phyloP scores from a whole-genome alignment of 2,113 vertebrate species.

The Garra rufa region DNA sequence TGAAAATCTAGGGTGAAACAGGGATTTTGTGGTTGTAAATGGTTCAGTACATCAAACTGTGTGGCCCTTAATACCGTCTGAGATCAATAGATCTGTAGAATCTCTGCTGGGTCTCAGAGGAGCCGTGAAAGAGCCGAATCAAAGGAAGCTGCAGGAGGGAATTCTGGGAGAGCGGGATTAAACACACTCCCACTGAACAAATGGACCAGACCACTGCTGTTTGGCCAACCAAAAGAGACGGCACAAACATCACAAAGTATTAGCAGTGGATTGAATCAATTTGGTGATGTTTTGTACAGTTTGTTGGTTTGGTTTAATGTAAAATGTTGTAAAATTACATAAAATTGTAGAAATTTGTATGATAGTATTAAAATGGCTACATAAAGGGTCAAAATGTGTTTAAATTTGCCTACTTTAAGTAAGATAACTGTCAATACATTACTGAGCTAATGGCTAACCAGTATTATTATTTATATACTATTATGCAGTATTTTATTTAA shows the following conservation, averaged over 20 bases:
- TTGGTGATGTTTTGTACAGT: background rate
- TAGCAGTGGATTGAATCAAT: too few relatives aligned
- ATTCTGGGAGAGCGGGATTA: conserved; percentile 35
- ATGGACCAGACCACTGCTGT: background rate
- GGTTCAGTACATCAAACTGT: background rate
- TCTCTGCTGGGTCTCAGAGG: background rate
- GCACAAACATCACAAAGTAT: background rate
- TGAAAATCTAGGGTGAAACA: conserved; percentile 1
- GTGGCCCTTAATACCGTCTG: conserved; percentile 27
- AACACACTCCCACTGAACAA: conserved; percentile 5
- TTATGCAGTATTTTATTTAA: too few relatives aligned
- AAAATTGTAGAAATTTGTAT: background rate
- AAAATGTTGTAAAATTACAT: background rate
- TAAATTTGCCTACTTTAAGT: background rate
- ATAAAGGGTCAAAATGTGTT: background rate
- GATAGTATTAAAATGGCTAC: background rate
- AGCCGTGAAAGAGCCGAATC: conserved; percentile 11
- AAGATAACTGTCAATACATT: background rate
- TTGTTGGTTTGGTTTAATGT: background rate
- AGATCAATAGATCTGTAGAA: conserved; percentile 20
- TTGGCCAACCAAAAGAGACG: background rate
- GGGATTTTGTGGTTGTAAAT: conserved; percentile 16
- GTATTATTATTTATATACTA: background rate
- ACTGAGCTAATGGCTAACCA: background rate
- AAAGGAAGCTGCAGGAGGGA: conserved; percentile 11